A percentile compares a stretch with the other conserved stretches of the same genome.
Conservation (phyloP, 2,888 invertebrate genomes). For the Therioaphis trifolii region DNA sequence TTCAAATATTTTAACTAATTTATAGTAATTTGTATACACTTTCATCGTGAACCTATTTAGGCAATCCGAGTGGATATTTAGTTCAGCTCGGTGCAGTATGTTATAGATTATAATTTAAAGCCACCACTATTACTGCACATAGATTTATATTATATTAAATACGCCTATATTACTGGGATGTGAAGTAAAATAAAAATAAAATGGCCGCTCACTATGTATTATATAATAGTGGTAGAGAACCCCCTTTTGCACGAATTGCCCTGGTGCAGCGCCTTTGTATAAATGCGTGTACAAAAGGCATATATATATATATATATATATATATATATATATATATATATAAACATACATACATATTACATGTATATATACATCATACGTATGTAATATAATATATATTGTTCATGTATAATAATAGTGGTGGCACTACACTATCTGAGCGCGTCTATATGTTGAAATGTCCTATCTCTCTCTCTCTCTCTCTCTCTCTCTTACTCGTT, state of each 20-base stretch:
- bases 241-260: slow-evolving; percentile 29
- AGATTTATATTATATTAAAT: not conserved
- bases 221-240: not conserved
- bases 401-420: not conserved
- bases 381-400: no score
- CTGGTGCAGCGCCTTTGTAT: slow-evolving; percentile 3
- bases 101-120: no score
- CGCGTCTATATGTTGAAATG: not conserved
- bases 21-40: no score
- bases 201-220: slow-evolving; percentile 20
- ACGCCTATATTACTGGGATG: not conserved
- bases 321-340: no score
- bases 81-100: no score
- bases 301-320: not conserved
- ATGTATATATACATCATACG: no score
- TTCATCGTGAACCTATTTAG: no score
- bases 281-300: slow-evolving; percentile 18
- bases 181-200: slow-evolving; percentile 19
- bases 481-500: not conserved
- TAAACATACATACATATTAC: no score
- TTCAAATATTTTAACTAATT: no score
- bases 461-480: not conserved
- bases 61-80: no score
- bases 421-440: not conserved
- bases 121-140: not conserved